These are phyloP conservation scores for Apogon hyalosoma DNA, from an alignment of 2,797 vertebrate genomes.

Conservation along the genomic window DNA sequence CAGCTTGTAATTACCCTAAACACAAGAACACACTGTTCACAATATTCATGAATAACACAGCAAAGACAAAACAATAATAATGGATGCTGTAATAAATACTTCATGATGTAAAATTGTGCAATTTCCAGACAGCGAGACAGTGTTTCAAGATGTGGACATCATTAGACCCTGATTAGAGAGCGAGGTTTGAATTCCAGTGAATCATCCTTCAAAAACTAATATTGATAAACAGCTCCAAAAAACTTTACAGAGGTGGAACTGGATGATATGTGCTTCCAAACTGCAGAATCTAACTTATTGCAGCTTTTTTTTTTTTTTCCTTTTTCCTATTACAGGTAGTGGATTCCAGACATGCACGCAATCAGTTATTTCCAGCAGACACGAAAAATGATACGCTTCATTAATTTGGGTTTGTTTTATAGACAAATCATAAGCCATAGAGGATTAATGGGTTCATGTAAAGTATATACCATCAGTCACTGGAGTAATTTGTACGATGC, in stretches of 20 bases:
- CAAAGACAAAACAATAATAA: not conserved
- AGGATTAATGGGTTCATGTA: slow-evolving; percentile 54
- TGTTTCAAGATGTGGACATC: not conserved
- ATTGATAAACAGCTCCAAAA: slow-evolving; percentile 40
- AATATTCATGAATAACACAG: not conserved
- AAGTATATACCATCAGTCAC: slow-evolving; percentile 53
- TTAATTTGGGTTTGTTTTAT: slow-evolving; percentile 65
- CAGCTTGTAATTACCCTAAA: slow-evolving; percentile 33
- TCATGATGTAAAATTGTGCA: slow-evolving; percentile 4
- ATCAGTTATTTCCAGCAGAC: slow-evolving; percentile 42
- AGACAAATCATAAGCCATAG: slow-evolving; percentile 44
- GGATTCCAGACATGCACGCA: slow-evolving; percentile 39
- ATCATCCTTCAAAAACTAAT: slow-evolving; percentile 41
- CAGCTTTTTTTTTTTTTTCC: slow-evolving; percentile 29
- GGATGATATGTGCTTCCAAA: slow-evolving; percentile 14
- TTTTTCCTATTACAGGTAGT: slow-evolving; percentile 23
- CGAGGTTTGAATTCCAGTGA: slow-evolving; percentile 35
- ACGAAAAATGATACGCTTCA: slow-evolving; percentile 56
- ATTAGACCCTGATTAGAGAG: slow-evolving; percentile 6
- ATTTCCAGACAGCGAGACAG: not conserved
- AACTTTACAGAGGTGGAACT: slow-evolving; percentile 21
- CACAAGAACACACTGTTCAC: slow-evolving; percentile 21
- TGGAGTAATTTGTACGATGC: slow-evolving; percentile 42
- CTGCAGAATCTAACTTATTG: slow-evolving; percentile 30
- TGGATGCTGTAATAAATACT: not conserved